Base-by-base conservation (phyloP, 2,888 invertebrate species). In the Holacanthella duospinosa region DNA sequence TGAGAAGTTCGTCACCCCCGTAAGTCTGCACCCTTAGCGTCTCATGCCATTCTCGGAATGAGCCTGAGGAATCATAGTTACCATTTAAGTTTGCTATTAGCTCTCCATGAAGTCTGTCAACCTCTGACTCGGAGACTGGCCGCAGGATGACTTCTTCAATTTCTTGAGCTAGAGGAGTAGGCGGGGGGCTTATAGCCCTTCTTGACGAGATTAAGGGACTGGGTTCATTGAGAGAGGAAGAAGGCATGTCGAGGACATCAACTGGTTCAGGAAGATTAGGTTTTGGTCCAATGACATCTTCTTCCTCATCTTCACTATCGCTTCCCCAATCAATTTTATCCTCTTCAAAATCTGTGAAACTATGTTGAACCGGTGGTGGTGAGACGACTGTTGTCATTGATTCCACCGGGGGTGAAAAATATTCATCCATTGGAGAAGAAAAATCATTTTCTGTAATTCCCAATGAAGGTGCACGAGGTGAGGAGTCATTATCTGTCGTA, bases 11-110 rank as follows among this genome's bases (percentile, higher is more conserved):
- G 77, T 89, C 87, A 76, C 86, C 88, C 76, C 88, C 84, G 75
- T 83, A 84, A 67, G 89, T 85, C 75, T 83, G 81, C 75, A 83
- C 80, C 73, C 86, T 85, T 71, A 87, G 84, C 77, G 89, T 86
- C 80, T 93, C 87, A 78, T 93, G 89, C 93, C 94, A 96, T 80
- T 93, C 89, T 72, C 87, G 84, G 82, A 94, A 96, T 58, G 75
- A 71, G n/a, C 77, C 77, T 63, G 76, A 71, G 55, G 73, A 67
- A 75, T 82, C 81, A 70, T 75, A 77, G 70, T 79, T 79, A 67
- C 81, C 81, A 75, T 80, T 81, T 43, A 81, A 77, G 68, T 77
- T 76, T 36, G 75, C 75, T 76, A 79, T 76, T 29, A 76, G 73
- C 29, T 76, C 76, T 44, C 69, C 69, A 64, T 77, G 76, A 55